Percentiles rank a stretch among this genome's conserved stretches.
These are phyloP conservation scores for Catajapyx aquilonaris DNA, from an alignment of 1,140 invertebrate genomes.

Conservation along the genomic window DNA sequence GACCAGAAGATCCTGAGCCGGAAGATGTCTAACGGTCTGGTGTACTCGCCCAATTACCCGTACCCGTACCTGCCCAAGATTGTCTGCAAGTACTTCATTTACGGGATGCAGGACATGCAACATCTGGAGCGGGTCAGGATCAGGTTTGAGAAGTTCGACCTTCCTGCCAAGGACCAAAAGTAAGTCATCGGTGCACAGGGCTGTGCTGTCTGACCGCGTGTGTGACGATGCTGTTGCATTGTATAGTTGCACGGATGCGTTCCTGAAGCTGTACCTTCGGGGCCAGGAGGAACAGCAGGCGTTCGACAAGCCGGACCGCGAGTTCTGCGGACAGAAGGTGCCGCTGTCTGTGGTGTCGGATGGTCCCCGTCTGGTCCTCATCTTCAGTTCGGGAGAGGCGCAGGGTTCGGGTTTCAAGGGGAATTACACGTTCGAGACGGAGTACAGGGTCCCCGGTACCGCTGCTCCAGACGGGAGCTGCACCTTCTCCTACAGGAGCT, in stretches of 20 bases:
- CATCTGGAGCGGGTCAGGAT: constrained; percentile 80
- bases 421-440: constrained; percentile 71
- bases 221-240: neutral
- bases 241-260: constrained; percentile 61
- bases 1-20: constrained; percentile 90
- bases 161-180: constrained; percentile 59
- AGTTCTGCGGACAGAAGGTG: constrained; percentile 55
- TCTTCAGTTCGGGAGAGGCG: constrained; percentile 74
- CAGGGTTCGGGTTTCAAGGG: constrained; percentile 82
- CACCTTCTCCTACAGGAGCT: constrained; percentile 73
- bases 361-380: constrained; percentile 78
- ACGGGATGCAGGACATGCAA: constrained; percentile 86
- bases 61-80: constrained; percentile 83
- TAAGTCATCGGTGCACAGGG: constrained; percentile 18
- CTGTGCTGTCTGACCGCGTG: neutral
- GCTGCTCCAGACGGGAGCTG: constrained; percentile 72
- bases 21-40: constrained; percentile 71
- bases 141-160: constrained; percentile 70
- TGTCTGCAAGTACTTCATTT: constrained; percentile 92
- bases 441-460: constrained; percentile 86
- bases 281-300: constrained; percentile 81
- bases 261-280: constrained; percentile 74
- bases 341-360: constrained; percentile 57
- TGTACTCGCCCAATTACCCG: constrained; percentile 90
- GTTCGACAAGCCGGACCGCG: constrained; percentile 80